A percentile compares a stretch with the other conserved stretches of the same genome.
These are phyloP conservation scores for Punctoribates punctum DNA, from an alignment of 2,888 invertebrate genomes.

Conservation along the genomic window DNA sequence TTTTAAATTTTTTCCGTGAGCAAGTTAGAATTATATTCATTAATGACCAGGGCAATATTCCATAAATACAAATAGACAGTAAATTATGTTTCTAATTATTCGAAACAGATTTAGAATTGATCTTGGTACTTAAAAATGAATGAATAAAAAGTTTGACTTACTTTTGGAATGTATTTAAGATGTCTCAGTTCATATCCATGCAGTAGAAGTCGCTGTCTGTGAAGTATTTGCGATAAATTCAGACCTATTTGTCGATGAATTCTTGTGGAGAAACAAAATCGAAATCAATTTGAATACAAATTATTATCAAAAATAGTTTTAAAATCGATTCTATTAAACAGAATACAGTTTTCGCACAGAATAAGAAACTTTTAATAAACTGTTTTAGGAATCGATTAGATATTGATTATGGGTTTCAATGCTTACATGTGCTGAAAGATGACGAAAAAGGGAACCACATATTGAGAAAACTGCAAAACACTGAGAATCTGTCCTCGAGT, in stretches of 20 bases:
- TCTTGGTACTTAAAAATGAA: background rate
- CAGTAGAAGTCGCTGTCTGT: conserved; percentile 66
- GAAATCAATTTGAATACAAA: background rate
- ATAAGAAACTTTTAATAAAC: background rate
- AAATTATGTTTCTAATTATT: too few relatives aligned
- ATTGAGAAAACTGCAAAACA: conserved; percentile 75
- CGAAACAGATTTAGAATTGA: too few relatives aligned
- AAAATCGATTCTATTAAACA: background rate
- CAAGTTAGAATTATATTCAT: too few relatives aligned
- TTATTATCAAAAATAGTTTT: background rate
- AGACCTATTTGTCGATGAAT: conserved; percentile 57
- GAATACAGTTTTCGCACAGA: background rate
- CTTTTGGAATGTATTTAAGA: conserved; percentile 73
- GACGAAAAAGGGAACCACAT: conserved; percentile 66
- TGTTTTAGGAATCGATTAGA: background rate
- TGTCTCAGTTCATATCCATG: conserved; percentile 75
- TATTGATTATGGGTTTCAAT: background rate
- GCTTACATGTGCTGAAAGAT: conserved; percentile 68
- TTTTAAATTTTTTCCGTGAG: too few relatives aligned
- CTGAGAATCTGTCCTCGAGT: conserved; percentile 75
- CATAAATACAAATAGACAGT: too few relatives aligned
- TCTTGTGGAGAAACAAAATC: conserved; percentile 22
- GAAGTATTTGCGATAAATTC: conserved; percentile 66
- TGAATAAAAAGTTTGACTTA: conserved; percentile 50
- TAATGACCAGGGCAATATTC: too few relatives aligned